Conservation (phyloP, 2,888 invertebrate species). For the Acanthopleura granulata region DNA sequence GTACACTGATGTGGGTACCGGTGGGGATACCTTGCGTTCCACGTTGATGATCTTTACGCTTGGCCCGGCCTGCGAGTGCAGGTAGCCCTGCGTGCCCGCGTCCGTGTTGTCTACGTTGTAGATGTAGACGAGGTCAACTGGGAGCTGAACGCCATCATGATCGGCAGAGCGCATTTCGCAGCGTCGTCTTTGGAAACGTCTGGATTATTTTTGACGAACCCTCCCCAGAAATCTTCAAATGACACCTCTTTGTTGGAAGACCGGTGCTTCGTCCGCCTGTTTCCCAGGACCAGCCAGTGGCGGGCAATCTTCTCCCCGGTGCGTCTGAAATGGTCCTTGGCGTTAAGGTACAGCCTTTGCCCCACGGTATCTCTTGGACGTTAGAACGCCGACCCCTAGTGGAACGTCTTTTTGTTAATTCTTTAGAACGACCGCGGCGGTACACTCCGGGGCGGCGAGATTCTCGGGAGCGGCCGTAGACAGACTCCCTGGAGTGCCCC, state of each 20-base stretch:
- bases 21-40: constrained; percentile 1
- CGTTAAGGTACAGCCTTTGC: background rate
- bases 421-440: background rate
- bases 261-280: background rate
- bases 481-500: no score
- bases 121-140: background rate
- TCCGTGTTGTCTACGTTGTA: background rate
- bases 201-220: background rate
- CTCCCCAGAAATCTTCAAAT: background rate
- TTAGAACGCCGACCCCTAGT: background rate
- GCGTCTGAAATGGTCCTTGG: background rate
- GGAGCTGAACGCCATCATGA: background rate
- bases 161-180: background rate
- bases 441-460: no score
- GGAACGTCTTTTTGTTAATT: background rate
- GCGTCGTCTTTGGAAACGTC: background rate
- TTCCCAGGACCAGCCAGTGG: background rate
- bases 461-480: no score
- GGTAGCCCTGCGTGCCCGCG: constrained; percentile 1
- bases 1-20: background rate
- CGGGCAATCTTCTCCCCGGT: background rate
- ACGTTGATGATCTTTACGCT: background rate
- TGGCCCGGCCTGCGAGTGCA: background rate
- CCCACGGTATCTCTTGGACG: background rate
- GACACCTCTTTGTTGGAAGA: background rate